Conservation (phyloP, 2,113 vertebrate species). For the Blennius ocellaris region DNA sequence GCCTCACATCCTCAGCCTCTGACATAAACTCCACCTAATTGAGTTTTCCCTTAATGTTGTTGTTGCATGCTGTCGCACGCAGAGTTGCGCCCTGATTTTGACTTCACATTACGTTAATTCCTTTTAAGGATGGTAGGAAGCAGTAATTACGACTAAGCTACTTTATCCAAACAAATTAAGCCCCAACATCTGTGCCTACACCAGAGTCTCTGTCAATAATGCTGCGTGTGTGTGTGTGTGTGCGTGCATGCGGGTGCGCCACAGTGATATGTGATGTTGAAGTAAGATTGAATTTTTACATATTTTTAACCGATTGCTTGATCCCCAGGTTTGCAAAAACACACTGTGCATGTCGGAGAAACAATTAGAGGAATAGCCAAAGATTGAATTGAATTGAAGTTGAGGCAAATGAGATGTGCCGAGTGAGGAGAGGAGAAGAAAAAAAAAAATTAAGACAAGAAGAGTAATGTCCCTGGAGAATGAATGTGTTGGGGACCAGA, state of each 20-base stretch:
- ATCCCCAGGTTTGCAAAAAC: neutral
- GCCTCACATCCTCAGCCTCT: constrained; percentile 4
- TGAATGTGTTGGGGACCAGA: too few relatives aligned
- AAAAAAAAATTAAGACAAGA: neutral
- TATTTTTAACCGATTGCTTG: neutral
- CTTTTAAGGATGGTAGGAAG: constrained; percentile 25
- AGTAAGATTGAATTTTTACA: neutral
- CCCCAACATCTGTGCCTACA: constrained; percentile 16
- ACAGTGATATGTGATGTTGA: neutral
- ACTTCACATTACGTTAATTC: constrained; percentile 8
- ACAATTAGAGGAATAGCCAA: neutral
- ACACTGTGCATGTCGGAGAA: neutral
- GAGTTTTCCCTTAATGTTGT: constrained; percentile 10
- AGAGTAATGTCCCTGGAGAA: too few relatives aligned
- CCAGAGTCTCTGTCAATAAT: neutral
- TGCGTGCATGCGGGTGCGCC: neutral
- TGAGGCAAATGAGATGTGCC: neutral
- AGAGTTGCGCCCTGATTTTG: neutral
- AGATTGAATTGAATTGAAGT: neutral
- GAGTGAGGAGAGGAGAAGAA: neutral
- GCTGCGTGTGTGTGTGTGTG: neutral
- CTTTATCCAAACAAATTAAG: constrained; percentile 37
- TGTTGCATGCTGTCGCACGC: neutral
- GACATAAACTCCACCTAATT: neutral
- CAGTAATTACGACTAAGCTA: constrained; percentile 21